Conservation (phyloP, 2,888 invertebrate species). For the Troides aeacus region DNA sequence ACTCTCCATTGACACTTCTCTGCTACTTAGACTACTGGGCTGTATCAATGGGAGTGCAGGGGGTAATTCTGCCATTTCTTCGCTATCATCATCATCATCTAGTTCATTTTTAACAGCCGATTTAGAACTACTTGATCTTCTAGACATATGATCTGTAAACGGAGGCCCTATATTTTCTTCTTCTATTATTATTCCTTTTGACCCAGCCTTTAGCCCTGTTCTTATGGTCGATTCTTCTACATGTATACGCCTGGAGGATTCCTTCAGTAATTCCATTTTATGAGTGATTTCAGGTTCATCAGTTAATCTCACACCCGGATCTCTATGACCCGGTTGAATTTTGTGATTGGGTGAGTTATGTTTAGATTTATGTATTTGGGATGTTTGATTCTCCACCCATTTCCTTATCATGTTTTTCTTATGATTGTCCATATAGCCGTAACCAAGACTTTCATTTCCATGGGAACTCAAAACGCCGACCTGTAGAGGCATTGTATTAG, state of each 20-base stretch:
- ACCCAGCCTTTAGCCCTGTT: slow-evolving; percentile 80
- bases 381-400: slow-evolving; percentile 95
- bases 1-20: slow-evolving; percentile 91
- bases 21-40: slow-evolving; percentile 84
- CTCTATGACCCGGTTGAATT: slow-evolving; percentile 49
- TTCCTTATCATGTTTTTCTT: slow-evolving; percentile 96
- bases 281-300: slow-evolving; percentile 59
- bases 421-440: slow-evolving; percentile 95
- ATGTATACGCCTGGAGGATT: slow-evolving; percentile 75
- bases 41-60: slow-evolving; percentile 89
- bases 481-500: slow-evolving; percentile 64
- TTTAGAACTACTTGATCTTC: slow-evolving; percentile 49
- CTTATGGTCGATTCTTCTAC: slow-evolving; percentile 82
- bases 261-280: slow-evolving; percentile 74
- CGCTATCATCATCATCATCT: slow-evolving; percentile 88
- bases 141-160: slow-evolving; percentile 52
- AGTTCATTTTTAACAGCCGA: slow-evolving; percentile 68
- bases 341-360: slow-evolving; percentile 77
- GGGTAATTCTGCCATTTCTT: slow-evolving; percentile 88
- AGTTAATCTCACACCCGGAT: slow-evolving; percentile 47
- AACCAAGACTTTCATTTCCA: slow-evolving; percentile 80
- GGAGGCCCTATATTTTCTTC: slow-evolving; percentile 72
- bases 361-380: slow-evolving; percentile 86
- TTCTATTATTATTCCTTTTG: slow-evolving; percentile 72
- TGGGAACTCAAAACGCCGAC: slow-evolving; percentile 67